phyloP scores from a whole-genome alignment of 2,888 invertebrate species.

The Prionchulus punctatus region DNA sequence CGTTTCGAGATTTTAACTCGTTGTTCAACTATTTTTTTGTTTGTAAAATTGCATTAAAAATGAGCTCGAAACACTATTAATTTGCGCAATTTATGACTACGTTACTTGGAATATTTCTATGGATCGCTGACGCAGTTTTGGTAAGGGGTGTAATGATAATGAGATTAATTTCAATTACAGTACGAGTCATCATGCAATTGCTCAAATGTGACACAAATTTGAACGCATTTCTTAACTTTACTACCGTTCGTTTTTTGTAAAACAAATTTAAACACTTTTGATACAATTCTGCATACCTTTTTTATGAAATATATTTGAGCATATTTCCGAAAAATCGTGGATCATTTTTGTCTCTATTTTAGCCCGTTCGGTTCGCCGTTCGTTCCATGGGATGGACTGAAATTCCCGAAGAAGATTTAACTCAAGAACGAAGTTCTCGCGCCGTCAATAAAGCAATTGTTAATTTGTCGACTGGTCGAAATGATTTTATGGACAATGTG shows the following conservation, averaged over 20 bases:
- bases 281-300: neutral
- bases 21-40: too few species aligned
- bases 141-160: too few species aligned
- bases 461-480: slow-evolving; percentile 71
- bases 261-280: neutral
- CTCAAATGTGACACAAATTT: too few species aligned
- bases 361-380: slow-evolving; percentile 42
- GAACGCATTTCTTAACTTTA: too few species aligned
- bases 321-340: neutral
- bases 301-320: too few species aligned
- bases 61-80: too few species aligned
- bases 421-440: slow-evolving; percentile 80
- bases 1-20: too few species aligned
- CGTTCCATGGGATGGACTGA: slow-evolving; percentile 87
- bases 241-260: neutral
- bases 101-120: slow-evolving; percentile 5
- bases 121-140: slow-evolving; percentile 9
- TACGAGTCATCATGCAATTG: too few species aligned
- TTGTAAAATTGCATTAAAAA: too few species aligned
- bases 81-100: slow-evolving; percentile 2
- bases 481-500: slow-evolving; percentile 58
- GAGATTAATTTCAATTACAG: too few species aligned
- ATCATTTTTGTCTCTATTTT: slow-evolving; percentile 13
- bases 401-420: slow-evolving; percentile 85
- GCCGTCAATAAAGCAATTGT: slow-evolving; percentile 93